Evolutionary conservation across 2,888 invertebrate genomes (phyloP).

Genomic region (Ephialtes manifestator): DNA sequence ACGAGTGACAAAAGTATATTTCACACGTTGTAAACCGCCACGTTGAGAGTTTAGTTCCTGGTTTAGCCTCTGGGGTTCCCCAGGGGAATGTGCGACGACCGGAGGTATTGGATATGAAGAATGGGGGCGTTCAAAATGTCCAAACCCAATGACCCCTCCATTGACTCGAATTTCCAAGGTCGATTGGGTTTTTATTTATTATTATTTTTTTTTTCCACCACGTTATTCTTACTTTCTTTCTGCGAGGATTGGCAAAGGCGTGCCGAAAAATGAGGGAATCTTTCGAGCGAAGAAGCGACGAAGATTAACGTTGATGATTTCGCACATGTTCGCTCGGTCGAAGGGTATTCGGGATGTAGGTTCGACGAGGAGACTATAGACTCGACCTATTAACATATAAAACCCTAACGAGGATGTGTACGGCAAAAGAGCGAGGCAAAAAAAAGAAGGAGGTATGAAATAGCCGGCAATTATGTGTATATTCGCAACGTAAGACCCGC

Average conservation of each 20-base stretch:
- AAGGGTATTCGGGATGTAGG: background rate
- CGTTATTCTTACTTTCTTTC: background rate
- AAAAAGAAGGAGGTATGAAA: constrained; percentile 31
- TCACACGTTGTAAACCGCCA: background rate
- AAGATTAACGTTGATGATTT: constrained; percentile 31
- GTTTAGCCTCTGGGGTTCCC: background rate
- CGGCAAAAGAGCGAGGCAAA: constrained; percentile 20
- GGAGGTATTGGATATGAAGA: background rate
- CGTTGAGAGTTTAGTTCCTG: constrained; percentile 41
- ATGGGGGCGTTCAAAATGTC: background rate
- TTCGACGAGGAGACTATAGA: constrained; percentile 36
- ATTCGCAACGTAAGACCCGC: constrained; percentile 58
- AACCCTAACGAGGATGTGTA: constrained; percentile 72
- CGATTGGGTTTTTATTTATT: constrained; percentile 27
- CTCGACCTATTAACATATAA: constrained; percentile 75
- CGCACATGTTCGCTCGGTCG: background rate
- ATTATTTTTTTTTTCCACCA: background rate
- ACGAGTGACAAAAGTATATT: constrained; percentile 44
- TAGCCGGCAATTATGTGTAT: constrained; percentile 65
- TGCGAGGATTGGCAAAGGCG: background rate
- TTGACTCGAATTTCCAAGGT: constrained; percentile 13
- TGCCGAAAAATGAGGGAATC: background rate
- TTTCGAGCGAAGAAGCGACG: constrained; percentile 1
- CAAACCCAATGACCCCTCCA: background rate
- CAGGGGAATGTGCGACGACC: background rate